Percentiles rank a stretch among this genome's conserved stretches.
Evolutionary conservation across 2,888 invertebrate genomes (phyloP).

Genomic region (Cyclophora punctaria): DNA sequence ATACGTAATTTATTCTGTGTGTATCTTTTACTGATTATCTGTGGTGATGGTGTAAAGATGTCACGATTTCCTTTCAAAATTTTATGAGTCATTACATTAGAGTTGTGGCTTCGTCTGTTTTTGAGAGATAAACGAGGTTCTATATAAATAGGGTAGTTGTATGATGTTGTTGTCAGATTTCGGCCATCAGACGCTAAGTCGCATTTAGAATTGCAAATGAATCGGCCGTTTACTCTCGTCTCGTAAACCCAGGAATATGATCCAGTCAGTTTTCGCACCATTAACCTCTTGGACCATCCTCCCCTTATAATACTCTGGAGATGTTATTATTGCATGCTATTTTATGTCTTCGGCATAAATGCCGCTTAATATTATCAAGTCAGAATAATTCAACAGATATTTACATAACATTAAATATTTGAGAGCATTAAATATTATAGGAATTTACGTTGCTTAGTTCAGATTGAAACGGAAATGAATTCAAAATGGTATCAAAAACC

Average conservation of each 20-base stretch:
- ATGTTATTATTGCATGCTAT: constrained; percentile 55
- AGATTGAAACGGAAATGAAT: too few species aligned
- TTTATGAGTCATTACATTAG: neutral
- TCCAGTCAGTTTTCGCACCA: constrained; percentile 74
- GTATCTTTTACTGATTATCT: too few species aligned
- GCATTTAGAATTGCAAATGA: constrained; percentile 74
- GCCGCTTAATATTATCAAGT: neutral
- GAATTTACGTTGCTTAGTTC: too few species aligned
- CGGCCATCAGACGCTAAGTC: constrained; percentile 47
- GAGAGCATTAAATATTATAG: too few species aligned
- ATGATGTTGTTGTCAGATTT: constrained; percentile 21
- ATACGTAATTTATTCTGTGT: too few species aligned
- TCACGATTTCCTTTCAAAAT: constrained; percentile 7
- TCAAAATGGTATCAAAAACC: too few species aligned
- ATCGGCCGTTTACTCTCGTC: constrained; percentile 69
- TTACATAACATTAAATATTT: neutral
- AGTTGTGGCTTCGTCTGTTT: too few species aligned
- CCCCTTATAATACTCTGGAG: constrained; percentile 35
- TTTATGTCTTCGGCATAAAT: constrained; percentile 24
- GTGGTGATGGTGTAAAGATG: too few species aligned
- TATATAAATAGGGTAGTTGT: constrained; percentile 1
- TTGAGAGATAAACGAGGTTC: neutral
- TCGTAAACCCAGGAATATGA: constrained; percentile 72
- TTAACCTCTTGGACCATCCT: constrained; percentile 64
- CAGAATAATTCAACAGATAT: neutral